Evolutionary conservation across 2,888 invertebrate species (phyloP), one percentile per base, ranked within the genome.

Genomic region (Thecocarcelia acutangulata): DNA sequence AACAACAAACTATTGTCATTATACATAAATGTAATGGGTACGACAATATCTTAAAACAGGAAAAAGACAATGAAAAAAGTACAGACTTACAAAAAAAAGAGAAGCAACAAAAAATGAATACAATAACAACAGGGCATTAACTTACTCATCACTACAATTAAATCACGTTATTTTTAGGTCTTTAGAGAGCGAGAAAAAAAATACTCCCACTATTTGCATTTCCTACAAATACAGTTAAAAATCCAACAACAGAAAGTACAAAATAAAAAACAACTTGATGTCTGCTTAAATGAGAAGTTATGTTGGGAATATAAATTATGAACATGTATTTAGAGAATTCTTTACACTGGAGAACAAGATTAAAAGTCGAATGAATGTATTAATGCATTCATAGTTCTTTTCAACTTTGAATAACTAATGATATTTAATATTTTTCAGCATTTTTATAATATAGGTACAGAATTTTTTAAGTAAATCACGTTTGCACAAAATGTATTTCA

Each of bases 71-170:
- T 9, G 1, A 33, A 33, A 33, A 66, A 80, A 75, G 44, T 56
- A 72, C 64, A 46, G 46, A 58, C 24, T 13, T 9, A 37, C 15
- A 37, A 33, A 9, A 46, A n/a, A 19, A 46, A 54, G 48, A 28
- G 0, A 1, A 66, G 42, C 21, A 28, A 56, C 44, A 64, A 56
- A 3, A 52, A 54, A 56, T 21, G 40, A 69, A 42, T 13, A 61
- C 17, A 76, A 73, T 56, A 58, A 78, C 64, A 78, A 75, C 70
- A 82, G 82, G 82, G 82, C 82, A 82, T 82, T 82, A 82, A 82
- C 82, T 78, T 82, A 68, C 76, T 76, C 78, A 79, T 37, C 72
- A 66, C 54, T 61, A 61, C 74, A 75, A 77, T 77, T 61, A 61
- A 82, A 78, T 80, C 72, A 73, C 69, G 75, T 69, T 75, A 46